A percentile compares a stretch with the other conserved stretches of the same genome.
phyloP scores from a whole-genome alignment of 1,140 invertebrate species.

The Drosophila suzukii region DNA sequence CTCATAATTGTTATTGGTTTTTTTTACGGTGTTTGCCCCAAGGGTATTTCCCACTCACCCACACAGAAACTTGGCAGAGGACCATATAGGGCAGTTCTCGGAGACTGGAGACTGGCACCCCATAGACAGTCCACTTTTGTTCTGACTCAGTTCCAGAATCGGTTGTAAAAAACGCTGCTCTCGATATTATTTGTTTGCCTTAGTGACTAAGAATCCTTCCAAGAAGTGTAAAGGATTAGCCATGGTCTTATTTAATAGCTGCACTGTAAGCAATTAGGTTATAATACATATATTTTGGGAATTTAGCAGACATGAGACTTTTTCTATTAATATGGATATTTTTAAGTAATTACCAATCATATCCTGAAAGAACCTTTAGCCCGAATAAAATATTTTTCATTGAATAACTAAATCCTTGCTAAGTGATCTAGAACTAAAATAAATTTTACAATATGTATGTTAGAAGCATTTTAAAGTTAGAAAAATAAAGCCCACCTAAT shows the following conservation, averaged over 20 bases:
- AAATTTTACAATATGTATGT: too few species aligned
- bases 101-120: neutral
- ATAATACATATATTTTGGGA: neutral
- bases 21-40: conserved; percentile 36
- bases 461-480: too few species aligned
- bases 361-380: too few species aligned
- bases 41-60: conserved; percentile 44
- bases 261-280: neutral
- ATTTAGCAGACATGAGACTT: too few species aligned
- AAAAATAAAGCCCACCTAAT: too few species aligned
- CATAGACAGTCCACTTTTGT: conserved; percentile 30
- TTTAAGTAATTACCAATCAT: too few species aligned
- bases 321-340: too few species aligned
- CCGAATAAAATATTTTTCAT: too few species aligned
- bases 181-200: neutral
- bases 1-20: conserved; percentile 50
- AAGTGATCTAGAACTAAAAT: too few species aligned
- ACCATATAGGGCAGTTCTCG: conserved; percentile 14
- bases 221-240: neutral
- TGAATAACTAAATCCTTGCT: too few species aligned
- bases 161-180: neutral
- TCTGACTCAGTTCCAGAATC: conserved; percentile 16
- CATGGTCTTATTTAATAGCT: neutral
- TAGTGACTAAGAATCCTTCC: neutral
- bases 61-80: conserved; percentile 10